phyloP scores from a whole-genome alignment of 2,888 invertebrate genomes.

The Thecocarcelia acutangulata region DNA sequence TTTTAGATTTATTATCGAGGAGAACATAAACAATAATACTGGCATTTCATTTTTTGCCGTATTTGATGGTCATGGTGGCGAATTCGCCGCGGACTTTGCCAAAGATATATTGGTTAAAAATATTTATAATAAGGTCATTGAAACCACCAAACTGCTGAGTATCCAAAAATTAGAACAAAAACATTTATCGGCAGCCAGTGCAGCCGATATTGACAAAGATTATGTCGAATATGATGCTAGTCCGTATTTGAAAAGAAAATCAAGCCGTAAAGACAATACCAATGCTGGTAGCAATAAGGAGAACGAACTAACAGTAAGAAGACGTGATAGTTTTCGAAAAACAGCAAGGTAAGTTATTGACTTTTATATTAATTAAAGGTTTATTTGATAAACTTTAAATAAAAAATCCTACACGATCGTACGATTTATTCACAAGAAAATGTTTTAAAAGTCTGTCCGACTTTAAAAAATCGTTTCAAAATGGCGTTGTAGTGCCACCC shows the following conservation, averaged over 20 bases:
- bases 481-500: too few relatives aligned
- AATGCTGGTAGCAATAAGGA: slow-evolving; percentile 78
- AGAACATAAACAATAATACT: slow-evolving; percentile 89
- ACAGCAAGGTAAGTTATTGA: slow-evolving; percentile 74
- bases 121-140: slow-evolving; percentile 88
- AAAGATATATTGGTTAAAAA: slow-evolving; percentile 93
- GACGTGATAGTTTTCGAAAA: slow-evolving; percentile 80
- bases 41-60: slow-evolving; percentile 94
- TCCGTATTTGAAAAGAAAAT: slow-evolving; percentile 77
- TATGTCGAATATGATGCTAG: slow-evolving; percentile 77
- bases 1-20: slow-evolving; percentile 89
- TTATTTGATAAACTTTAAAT: too few relatives aligned
- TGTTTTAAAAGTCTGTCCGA: too few relatives aligned
- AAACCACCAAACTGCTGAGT: slow-evolving; percentile 86
- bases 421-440: too few relatives aligned
- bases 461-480: too few relatives aligned
- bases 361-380: neutral
- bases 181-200: slow-evolving; percentile 61
- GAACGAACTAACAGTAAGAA: slow-evolving; percentile 73
- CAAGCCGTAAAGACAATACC: slow-evolving; percentile 75
- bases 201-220: slow-evolving; percentile 67
- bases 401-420: too few relatives aligned
- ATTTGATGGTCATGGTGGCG: slow-evolving; percentile 97
- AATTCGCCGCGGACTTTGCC: slow-evolving; percentile 96
- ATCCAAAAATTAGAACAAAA: slow-evolving; percentile 80